A percentile compares a stretch with the other conserved stretches of the same genome.
Conservation (phyloP, 2,888 invertebrate species). For the Protophormia terraenovae region DNA sequence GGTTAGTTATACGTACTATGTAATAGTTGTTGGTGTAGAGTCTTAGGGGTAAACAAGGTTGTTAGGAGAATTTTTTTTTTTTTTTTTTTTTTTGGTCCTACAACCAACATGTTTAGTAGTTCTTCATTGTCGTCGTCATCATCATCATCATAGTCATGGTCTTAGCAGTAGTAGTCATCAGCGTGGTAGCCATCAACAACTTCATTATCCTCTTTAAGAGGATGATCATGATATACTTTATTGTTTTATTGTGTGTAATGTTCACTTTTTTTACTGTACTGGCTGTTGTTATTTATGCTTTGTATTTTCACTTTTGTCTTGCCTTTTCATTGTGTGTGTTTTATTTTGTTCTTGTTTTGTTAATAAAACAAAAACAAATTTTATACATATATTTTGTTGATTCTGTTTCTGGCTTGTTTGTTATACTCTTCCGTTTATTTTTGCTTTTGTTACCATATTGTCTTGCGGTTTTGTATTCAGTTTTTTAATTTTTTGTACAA, state of each 20-base stretch:
- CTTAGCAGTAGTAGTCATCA: constrained; percentile 29
- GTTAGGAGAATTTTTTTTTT: neutral
- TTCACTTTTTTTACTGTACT: constrained; percentile 7
- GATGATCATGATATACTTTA: constrained; percentile 33
- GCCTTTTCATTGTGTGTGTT: constrained; percentile 6
- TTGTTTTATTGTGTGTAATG: constrained; percentile 55
- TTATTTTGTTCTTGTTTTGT: neutral
- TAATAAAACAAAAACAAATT: constrained; percentile 2
- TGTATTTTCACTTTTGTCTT: constrained; percentile 30
- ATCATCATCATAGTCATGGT: constrained; percentile 28
- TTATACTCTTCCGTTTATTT: constrained; percentile 15
- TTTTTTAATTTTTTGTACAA: neutral
- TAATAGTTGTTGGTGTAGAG: neutral
- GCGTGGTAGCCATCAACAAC: constrained; percentile 30
- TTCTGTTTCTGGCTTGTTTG: constrained; percentile 29
- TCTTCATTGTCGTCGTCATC: constrained; percentile 35
- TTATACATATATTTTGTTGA: constrained; percentile 16
- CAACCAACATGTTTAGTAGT: constrained; percentile 28
- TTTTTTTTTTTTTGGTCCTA: neutral
- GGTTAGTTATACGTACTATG: constrained; percentile 8
- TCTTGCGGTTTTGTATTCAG: constrained; percentile 56
- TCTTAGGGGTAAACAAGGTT: constrained; percentile 40
- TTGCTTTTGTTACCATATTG: constrained; percentile 42
- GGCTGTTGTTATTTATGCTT: constrained; percentile 8
- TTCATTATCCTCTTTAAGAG: constrained; percentile 3